Percentiles rank a stretch among this genome's conserved stretches.
Evolutionary conservation across 2,797 vertebrate genomes (phyloP).

Genomic region (Galagoides demidoff): DNA sequence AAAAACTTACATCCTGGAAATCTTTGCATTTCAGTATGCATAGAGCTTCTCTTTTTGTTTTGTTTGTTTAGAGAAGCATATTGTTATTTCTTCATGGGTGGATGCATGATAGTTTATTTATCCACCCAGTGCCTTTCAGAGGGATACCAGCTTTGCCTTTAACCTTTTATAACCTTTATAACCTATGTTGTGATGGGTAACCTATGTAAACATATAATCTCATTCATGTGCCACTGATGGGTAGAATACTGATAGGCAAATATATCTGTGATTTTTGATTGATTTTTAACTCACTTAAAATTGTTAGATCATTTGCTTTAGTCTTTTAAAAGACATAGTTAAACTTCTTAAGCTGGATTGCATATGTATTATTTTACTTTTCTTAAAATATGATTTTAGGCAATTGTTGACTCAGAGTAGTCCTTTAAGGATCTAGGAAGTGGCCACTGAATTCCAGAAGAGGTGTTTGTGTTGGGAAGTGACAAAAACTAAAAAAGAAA

Average conservation of each 20-base stretch:
- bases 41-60: not conserved
- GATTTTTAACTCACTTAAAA: slow-evolving; percentile 31
- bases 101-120: not conserved
- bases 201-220: not conserved
- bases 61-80: not conserved
- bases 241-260: not conserved
- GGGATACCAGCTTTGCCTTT: not conserved
- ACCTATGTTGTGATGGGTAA: not conserved
- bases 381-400: slow-evolving; percentile 16
- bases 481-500: slow-evolving; percentile 16
- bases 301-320: not conserved
- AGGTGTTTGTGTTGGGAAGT: not conserved
- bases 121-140: not conserved
- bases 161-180: not conserved
- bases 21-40: not conserved
- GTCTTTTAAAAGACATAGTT: not conserved
- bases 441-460: not conserved
- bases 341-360: slow-evolving; percentile 10
- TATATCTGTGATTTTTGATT: not conserved
- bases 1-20: not conserved
- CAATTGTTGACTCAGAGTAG: not conserved
- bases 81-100: slow-evolving; percentile 12
- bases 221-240: not conserved
- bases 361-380: not conserved
- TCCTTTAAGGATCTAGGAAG: not conserved